These are phyloP conservation scores for Psylliodes chrysocephalus DNA, from an alignment of 2,888 invertebrate genomes.

Conservation along the genomic window DNA sequence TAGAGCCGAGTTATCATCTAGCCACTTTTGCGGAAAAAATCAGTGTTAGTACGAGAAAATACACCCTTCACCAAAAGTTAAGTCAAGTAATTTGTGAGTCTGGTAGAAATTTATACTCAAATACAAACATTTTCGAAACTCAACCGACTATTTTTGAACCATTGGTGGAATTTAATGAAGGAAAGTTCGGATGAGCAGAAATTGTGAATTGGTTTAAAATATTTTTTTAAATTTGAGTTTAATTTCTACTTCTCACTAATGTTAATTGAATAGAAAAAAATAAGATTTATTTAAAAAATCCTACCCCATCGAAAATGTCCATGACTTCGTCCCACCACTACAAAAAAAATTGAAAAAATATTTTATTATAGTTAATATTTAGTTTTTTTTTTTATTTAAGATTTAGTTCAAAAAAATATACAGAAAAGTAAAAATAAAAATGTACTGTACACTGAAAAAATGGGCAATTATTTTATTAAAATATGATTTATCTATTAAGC, in stretches of 20 bases:
- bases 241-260: background rate
- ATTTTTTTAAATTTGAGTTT: background rate
- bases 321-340: conserved; percentile 97
- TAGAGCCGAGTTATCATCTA: conserved; percentile 79
- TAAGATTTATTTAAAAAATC: conserved; percentile 59
- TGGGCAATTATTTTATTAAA: no score
- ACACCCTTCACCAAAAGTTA: conserved; percentile 36
- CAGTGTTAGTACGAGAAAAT: conserved; percentile 48
- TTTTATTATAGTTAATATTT: background rate
- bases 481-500: no score
- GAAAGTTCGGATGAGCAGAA: no score
- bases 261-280: background rate
- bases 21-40: conserved; percentile 65
- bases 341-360: conserved; percentile 69
- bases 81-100: background rate
- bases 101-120: conserved; percentile 8
- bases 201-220: background rate
- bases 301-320: conserved; percentile 96
- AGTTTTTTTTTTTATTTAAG: background rate
- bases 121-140: no score
- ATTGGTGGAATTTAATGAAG: no score
- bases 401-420: conserved; percentile 22
- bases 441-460: no score
- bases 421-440: no score
- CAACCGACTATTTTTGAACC: no score